Conservation (phyloP, 2,113 vertebrate genomes). For the Camelus bactrianus region DNA sequence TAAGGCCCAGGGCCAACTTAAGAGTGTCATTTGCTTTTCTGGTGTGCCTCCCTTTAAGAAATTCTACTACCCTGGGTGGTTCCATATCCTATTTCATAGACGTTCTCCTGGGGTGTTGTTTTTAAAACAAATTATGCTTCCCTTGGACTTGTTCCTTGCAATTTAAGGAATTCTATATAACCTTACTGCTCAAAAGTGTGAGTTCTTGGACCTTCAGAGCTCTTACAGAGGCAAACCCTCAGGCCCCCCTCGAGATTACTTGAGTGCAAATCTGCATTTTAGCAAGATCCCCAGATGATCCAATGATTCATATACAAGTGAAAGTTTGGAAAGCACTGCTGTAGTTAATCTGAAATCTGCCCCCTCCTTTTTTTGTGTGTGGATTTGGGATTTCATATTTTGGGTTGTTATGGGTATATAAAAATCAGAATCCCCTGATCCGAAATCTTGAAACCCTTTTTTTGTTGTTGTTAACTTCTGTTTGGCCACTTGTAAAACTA, state of each 20-base stretch:
- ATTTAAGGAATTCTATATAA: not conserved
- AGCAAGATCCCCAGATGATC: not conserved
- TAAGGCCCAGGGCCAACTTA: not conserved
- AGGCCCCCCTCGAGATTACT: too few species aligned
- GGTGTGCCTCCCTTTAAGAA: not conserved
- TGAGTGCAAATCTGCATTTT: not conserved
- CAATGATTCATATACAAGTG: not conserved
- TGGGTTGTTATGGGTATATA: not conserved
- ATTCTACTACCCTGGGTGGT: not conserved
- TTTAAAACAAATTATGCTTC: not conserved
- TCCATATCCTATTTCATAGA: not conserved
- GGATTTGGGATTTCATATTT: not conserved
- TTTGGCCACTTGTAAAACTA: not conserved
- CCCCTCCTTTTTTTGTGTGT: not conserved
- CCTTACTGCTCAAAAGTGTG: not conserved
- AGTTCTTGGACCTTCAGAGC: not conserved
- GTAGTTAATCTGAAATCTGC: not conserved
- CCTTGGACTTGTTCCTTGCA: not conserved
- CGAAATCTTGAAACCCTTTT: not conserved
- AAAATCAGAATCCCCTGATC: not conserved
- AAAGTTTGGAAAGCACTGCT: not conserved
- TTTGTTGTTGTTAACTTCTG: not conserved
- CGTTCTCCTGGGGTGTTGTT: not conserved
- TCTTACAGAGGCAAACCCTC: not conserved
- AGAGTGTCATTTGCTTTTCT: not conserved